These are phyloP conservation scores for Ophthalmolycus amberensis DNA, from an alignment of 2,113 vertebrate genomes.

Conservation along the genomic window DNA sequence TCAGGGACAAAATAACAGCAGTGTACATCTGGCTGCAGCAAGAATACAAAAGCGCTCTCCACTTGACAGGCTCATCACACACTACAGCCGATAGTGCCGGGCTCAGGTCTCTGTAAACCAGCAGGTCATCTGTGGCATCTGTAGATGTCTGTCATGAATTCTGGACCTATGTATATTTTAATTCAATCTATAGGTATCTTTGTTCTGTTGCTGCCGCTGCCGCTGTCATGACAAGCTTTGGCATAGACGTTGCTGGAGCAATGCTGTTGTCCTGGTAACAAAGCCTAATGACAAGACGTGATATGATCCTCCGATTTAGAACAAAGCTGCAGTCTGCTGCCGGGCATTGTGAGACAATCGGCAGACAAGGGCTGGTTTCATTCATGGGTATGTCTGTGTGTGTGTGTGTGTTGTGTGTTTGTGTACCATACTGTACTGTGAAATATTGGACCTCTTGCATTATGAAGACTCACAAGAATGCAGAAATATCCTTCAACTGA, in stretches of 20 bases:
- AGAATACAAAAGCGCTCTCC: constrained; percentile 20
- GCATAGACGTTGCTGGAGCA: constrained; percentile 38
- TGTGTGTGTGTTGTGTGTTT: constrained; percentile 17
- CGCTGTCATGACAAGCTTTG: constrained; percentile 28
- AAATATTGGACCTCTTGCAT: neutral
- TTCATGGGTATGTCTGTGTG: constrained; percentile 19
- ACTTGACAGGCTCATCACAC: constrained; percentile 49
- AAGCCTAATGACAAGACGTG: constrained; percentile 70
- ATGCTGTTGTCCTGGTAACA: constrained; percentile 72
- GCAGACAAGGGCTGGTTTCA: constrained; percentile 34
- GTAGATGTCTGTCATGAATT: constrained; percentile 19
- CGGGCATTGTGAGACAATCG: constrained; percentile 37
- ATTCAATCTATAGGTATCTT: constrained; percentile 44
- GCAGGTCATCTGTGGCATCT: constrained; percentile 27
- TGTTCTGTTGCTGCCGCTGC: constrained; percentile 13
- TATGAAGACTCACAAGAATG: neutral
- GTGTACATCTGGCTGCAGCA: constrained; percentile 16
- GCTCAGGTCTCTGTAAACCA: constrained; percentile 17
- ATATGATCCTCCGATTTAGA: constrained; percentile 65
- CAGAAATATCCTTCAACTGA: neutral
- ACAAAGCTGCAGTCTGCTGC: constrained; percentile 57
- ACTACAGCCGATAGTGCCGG: neutral
- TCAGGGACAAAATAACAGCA: constrained; percentile 27
- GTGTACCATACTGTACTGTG: neutral
- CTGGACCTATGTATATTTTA: constrained; percentile 27